Evolutionary conservation across 2,888 invertebrate genomes (phyloP).

Genomic region (Drosophila kokeensis): DNA sequence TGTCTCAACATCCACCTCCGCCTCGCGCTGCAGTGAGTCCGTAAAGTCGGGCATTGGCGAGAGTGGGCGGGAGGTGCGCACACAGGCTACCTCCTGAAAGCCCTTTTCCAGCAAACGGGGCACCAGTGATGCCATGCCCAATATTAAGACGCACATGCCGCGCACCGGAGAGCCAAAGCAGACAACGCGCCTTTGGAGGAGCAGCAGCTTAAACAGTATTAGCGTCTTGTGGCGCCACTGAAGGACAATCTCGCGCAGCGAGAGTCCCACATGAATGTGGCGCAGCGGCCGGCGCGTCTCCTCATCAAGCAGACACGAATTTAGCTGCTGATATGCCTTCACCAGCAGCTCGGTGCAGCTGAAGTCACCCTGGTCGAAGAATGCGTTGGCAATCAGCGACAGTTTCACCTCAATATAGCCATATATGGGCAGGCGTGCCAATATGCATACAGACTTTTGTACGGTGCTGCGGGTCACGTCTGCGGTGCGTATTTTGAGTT

Average conservation of each 20-base stretch:
- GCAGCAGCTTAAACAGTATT: conserved; percentile 94
- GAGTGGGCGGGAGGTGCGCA: conserved; percentile 90
- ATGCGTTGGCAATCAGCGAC: conserved; percentile 97
- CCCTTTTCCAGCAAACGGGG: conserved; percentile 96
- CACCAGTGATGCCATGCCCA: conserved; percentile 95
- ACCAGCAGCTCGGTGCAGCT: conserved; percentile 94
- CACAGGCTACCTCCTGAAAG: conserved; percentile 92
- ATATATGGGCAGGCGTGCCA: conserved; percentile 95
- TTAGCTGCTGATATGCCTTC: conserved; percentile 96
- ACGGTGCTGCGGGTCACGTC: conserved; percentile 99
- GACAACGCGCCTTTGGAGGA: conserved; percentile 95
- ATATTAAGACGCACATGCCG: conserved; percentile 92
- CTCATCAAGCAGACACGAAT: conserved; percentile 89
- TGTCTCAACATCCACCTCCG: conserved; percentile 39
- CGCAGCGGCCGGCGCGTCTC: conserved; percentile 86
- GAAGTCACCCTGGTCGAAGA: conserved; percentile 98
- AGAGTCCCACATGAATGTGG: conserved; percentile 83
- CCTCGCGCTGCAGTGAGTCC: conserved; percentile 76
- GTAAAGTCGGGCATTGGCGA: conserved; percentile 90
- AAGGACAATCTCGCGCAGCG: conserved; percentile 83
- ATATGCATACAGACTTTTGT: conserved; percentile 98
- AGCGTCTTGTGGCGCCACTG: conserved; percentile 96
- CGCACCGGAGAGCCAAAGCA: conserved; percentile 97
- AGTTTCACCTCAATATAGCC: conserved; percentile 98
- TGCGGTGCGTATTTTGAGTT: conserved; percentile 95